Evolutionary conservation across 2,113 vertebrate species (phyloP).

Genomic region (Crotophaga sulcirostris): DNA sequence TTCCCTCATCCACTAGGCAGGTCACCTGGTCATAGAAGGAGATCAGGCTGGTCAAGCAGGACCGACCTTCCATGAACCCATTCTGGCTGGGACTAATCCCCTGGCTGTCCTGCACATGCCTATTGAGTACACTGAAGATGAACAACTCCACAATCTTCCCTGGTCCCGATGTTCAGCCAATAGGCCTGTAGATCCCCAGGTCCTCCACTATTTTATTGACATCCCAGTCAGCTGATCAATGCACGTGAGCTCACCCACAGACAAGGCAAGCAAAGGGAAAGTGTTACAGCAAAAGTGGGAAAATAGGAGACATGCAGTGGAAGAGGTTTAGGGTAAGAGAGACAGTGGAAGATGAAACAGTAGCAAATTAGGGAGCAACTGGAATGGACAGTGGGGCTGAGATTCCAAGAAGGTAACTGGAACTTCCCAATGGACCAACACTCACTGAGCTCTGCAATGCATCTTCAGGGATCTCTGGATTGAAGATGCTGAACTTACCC

Average conservation of each 20-base stretch:
- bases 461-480: neutral
- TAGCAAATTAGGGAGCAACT: neutral
- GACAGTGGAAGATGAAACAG: neutral
- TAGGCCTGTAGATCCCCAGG: no score
- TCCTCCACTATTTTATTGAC: neutral
- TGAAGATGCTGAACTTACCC: neutral
- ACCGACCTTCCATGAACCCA: no score
- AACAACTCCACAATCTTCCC: no score
- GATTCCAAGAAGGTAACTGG: neutral
- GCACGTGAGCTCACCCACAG: rapidly evolving
- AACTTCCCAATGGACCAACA: neutral
- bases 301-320: neutral
- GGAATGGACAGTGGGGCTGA: neutral
- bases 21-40: no score
- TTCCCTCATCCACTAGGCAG: no score
- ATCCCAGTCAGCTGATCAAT: neutral
- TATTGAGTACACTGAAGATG: no score
- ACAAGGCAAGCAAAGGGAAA: neutral
- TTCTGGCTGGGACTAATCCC: no score
- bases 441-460: neutral
- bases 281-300: neutral
- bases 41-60: no score
- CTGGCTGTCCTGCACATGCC: no score
- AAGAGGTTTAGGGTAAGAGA: neutral
- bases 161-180: no score